These are phyloP conservation scores for Parnassius smintheus DNA, from an alignment of 2,888 invertebrate species.

Conservation along the genomic window DNA sequence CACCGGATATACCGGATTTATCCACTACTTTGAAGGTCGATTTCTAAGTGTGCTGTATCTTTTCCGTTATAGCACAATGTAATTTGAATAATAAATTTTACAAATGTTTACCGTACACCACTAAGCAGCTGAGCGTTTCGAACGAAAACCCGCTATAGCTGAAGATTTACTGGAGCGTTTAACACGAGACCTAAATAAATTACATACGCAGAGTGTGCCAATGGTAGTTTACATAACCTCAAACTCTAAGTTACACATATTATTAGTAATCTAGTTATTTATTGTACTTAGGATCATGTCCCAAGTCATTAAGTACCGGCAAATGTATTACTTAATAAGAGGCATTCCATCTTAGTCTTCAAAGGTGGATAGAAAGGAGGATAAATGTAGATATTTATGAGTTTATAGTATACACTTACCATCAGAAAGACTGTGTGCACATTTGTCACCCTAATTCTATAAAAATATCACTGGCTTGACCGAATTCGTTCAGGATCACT, in stretches of 20 bases:
- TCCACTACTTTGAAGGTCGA: conserved; percentile 52
- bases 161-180: conserved; percentile 30
- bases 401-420: too few relatives aligned
- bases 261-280: conserved; percentile 8
- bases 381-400: too few relatives aligned
- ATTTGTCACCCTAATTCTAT: too few relatives aligned
- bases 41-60: conserved; percentile 39
- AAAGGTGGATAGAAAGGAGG: too few relatives aligned
- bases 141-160: conserved; percentile 21
- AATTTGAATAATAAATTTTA: conserved; percentile 28
- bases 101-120: conserved; percentile 20
- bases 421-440: too few relatives aligned
- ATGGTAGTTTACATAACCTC: conserved; percentile 20
- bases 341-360: too few relatives aligned
- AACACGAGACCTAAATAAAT: conserved; percentile 30
- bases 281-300: too few relatives aligned
- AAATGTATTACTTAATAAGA: too few relatives aligned
- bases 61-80: conserved; percentile 25
- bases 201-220: conserved; percentile 22
- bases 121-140: conserved; percentile 15
- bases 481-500: too few relatives aligned
- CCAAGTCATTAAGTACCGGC: too few relatives aligned
- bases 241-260: conserved; percentile 13
- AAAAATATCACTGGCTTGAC: too few relatives aligned
- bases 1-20: conserved; percentile 55